Evolutionary conservation across 2,113 vertebrate species (phyloP).

Genomic region (Etheostoma spectabile): DNA sequence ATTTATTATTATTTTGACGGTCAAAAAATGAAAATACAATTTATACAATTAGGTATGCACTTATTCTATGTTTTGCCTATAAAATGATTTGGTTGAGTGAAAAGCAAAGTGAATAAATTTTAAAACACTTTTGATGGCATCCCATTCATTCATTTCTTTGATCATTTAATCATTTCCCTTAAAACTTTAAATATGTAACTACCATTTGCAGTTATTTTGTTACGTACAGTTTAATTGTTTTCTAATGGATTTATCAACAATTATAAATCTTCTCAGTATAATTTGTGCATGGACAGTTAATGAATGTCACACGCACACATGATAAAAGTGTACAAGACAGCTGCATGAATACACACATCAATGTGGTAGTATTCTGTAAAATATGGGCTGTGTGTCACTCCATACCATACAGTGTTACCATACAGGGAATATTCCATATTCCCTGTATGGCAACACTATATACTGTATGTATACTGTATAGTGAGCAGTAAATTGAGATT

Average conservation of each 20-base stretch:
- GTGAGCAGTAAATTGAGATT: neutral
- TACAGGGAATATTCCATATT: neutral
- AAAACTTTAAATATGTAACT: neutral
- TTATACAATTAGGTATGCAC: constrained; percentile 35
- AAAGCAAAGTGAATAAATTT: constrained; percentile 23
- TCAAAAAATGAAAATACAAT: constrained; percentile 62
- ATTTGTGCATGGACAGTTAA: neutral
- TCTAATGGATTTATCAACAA: neutral
- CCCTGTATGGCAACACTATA: too few relatives aligned
- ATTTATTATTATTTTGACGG: constrained; percentile 63
- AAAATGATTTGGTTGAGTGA: constrained; percentile 11
- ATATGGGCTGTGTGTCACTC: neutral
- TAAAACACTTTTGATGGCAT: neutral
- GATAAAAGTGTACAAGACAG: neutral
- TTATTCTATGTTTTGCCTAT: constrained; percentile 15
- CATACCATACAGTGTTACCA: too few relatives aligned
- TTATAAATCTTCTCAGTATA: neutral
- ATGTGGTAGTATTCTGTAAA: too few relatives aligned
- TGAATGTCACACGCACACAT: neutral
- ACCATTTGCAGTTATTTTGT: neutral
- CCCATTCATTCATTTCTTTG: neutral
- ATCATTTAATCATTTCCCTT: neutral
- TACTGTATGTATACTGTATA: neutral
- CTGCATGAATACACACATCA: neutral
- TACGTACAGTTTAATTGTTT: neutral